These are phyloP conservation scores for Aix galericulata DNA, from an alignment of 2,113 vertebrate genomes.

Conservation along the genomic window DNA sequence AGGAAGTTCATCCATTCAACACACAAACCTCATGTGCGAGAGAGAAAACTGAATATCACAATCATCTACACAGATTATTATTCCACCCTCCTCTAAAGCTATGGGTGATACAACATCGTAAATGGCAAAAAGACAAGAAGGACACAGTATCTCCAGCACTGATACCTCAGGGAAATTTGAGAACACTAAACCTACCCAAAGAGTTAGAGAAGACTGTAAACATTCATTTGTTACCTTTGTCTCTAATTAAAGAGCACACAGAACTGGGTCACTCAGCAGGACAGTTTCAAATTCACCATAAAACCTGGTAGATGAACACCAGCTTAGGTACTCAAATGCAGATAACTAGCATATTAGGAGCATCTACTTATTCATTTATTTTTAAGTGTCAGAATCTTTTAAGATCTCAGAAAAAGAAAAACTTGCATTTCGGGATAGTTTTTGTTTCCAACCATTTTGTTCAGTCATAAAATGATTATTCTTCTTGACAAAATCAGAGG, in stretches of 20 bases:
- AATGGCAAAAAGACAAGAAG: not conserved
- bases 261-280: not conserved
- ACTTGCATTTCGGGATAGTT: not conserved
- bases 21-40: not conserved
- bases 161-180: not conserved
- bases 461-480: not conserved
- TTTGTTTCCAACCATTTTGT: not conserved
- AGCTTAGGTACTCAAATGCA: not conserved
- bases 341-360: not conserved
- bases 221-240: not conserved
- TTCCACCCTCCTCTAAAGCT: not conserved
- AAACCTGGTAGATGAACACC: not conserved
- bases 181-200: not conserved
- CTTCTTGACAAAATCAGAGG: not conserved
- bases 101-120: not conserved
- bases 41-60: not conserved
- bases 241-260: not conserved
- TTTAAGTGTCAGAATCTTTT: not conserved
- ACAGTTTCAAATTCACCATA: conserved; percentile 1
- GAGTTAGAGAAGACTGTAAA: not conserved
- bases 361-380: not conserved
- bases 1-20: not conserved
- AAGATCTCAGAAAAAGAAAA: not conserved
- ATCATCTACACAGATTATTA: not conserved
- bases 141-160: not conserved